These are phyloP conservation scores for Criorhina ranunculi DNA, from an alignment of 2,888 invertebrate species.

Conservation along the genomic window DNA sequence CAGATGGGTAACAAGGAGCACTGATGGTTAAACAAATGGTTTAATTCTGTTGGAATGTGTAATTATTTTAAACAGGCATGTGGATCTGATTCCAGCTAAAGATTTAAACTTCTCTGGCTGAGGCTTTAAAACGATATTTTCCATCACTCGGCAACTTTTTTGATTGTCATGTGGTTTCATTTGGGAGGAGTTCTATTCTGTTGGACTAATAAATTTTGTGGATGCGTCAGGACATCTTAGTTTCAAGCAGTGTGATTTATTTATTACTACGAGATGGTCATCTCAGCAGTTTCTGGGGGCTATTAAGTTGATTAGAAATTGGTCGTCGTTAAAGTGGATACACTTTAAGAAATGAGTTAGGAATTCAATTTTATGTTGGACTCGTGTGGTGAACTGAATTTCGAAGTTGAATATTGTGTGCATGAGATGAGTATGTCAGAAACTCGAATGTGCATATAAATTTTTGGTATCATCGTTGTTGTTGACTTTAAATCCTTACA, in stretches of 20 bases:
- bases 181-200: background rate
- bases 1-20: conserved; percentile 20
- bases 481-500: no score
- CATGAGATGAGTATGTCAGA: no score
- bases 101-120: background rate
- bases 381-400: background rate
- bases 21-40: conserved; percentile 24
- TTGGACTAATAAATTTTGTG: conserved; percentile 25
- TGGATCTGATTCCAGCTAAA: conserved; percentile 1
- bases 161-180: background rate
- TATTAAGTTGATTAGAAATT: conserved; percentile 5
- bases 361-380: conserved; percentile 2
- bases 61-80: conserved; percentile 7
- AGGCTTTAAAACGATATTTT: background rate
- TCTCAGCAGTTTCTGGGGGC: conserved; percentile 6
- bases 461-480: no score
- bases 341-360: background rate
- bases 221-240: conserved; percentile 27
- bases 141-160: background rate
- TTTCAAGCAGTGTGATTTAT: conserved; percentile 22
- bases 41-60: conserved; percentile 21
- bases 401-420: no score
- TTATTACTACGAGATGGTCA: background rate
- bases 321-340: background rate
- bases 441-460: no score